Percentiles rank a stretch among this genome's conserved stretches.
phyloP scores from a whole-genome alignment of 2,888 invertebrate species.

The Nomada hirtipes region DNA sequence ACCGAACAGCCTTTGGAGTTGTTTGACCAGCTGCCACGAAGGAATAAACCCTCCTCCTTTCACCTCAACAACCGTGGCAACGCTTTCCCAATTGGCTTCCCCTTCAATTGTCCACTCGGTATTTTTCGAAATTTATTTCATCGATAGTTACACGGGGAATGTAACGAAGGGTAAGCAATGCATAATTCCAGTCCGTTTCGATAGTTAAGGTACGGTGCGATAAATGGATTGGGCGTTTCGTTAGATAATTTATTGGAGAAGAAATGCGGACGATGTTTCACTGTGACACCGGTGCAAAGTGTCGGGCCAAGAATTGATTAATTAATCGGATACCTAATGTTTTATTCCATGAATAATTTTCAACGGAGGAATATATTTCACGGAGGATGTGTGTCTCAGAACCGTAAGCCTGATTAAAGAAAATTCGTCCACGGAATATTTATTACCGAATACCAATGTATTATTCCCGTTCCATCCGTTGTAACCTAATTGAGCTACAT shows the following conservation, averaged over 20 bases:
- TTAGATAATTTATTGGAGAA: too few relatives aligned
- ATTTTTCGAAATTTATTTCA: conserved; percentile 20
- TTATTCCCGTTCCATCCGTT: conserved; percentile 7
- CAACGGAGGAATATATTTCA: too few relatives aligned
- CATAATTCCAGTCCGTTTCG: too few relatives aligned
- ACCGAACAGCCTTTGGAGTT: conserved; percentile 76
- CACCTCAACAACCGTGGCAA: conserved; percentile 39
- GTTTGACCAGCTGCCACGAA: conserved; percentile 77
- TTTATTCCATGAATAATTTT: not conserved
- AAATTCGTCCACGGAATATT: not conserved
- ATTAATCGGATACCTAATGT: too few relatives aligned
- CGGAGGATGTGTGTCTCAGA: too few relatives aligned
- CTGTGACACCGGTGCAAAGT: too few relatives aligned
- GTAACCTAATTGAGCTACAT: not conserved
- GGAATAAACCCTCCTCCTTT: conserved; percentile 43
- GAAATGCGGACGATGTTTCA: too few relatives aligned
- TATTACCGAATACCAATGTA: not conserved
- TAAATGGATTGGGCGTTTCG: too few relatives aligned
- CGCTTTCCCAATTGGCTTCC: conserved; percentile 52
- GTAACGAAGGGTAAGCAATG: too few relatives aligned
- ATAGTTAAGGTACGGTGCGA: too few relatives aligned
- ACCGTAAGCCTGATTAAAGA: not conserved
- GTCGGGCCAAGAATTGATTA: too few relatives aligned
- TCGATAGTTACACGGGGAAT: too few relatives aligned
- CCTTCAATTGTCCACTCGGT: not conserved